A percentile compares a stretch with the other conserved stretches of the same genome.
Evolutionary conservation across 2,888 invertebrate species (phyloP).

Genomic region (Apantesis nais): DNA sequence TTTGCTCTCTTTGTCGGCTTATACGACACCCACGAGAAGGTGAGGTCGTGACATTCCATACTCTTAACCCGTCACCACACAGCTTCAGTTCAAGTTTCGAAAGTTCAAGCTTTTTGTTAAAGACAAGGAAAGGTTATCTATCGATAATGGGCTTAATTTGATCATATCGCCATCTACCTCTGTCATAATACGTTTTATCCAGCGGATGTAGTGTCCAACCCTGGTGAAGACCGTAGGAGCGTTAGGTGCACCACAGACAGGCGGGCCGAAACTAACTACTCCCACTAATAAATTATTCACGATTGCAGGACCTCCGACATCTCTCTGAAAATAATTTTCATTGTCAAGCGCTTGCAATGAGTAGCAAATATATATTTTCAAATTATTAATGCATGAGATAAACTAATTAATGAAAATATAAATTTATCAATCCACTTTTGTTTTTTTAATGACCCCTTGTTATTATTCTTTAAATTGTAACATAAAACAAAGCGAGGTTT

Average conservation of each 20-base stretch:
- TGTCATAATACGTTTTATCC: conserved; percentile 22
- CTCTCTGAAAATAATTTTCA: conserved; percentile 44
- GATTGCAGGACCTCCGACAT: conserved; percentile 52
- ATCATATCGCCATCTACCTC: conserved; percentile 8
- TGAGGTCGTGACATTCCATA: no score
- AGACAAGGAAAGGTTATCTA: not conserved
- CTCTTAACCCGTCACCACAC: no score
- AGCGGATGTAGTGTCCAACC: conserved; percentile 29
- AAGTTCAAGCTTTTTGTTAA: not conserved
- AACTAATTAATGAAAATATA: not conserved
- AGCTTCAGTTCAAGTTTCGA: no score
- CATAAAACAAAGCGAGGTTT: no score
- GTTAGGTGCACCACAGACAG: conserved; percentile 22
- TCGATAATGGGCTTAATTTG: not conserved
- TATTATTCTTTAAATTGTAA: no score
- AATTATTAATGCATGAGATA: no score
- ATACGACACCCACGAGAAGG: no score
- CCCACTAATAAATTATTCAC: conserved; percentile 26
- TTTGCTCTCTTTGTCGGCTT: no score
- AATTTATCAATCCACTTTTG: no score
- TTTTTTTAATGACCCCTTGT: no score
- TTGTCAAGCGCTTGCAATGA: not conserved
- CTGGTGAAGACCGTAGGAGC: conserved; percentile 40
- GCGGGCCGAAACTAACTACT: conserved; percentile 34
- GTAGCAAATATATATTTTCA: no score